Percentiles rank a stretch among this genome's conserved stretches.
Conservation (phyloP, 2,797 vertebrate species). For the Darevskia mixta region DNA sequence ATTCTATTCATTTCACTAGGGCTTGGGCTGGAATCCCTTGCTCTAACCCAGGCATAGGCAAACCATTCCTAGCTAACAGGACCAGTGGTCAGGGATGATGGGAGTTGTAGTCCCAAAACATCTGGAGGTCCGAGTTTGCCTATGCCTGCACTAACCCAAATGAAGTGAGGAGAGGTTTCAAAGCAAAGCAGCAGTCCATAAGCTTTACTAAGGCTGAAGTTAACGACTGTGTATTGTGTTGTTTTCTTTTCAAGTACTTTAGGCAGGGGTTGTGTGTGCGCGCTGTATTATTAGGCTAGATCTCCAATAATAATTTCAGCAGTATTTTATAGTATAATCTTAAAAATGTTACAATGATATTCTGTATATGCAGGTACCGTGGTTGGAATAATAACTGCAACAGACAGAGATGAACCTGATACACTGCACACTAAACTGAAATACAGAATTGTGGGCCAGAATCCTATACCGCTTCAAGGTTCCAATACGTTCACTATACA, state of each 20-base stretch:
- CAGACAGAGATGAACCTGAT: constrained; percentile 81
- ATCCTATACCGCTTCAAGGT: constrained; percentile 32
- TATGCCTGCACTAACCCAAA: background rate
- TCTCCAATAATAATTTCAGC: background rate
- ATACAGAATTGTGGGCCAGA: constrained; percentile 80
- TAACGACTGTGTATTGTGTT: background rate
- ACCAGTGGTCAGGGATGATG: too few species aligned
- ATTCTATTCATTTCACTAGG: background rate
- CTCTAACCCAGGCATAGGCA: background rate
- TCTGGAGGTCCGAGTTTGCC: too few species aligned
- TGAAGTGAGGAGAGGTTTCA: background rate
- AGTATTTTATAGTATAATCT: background rate
- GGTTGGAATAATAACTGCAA: constrained; percentile 83
- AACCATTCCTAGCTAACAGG: too few species aligned
- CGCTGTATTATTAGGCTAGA: background rate
- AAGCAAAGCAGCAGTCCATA: background rate
- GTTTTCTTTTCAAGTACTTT: background rate
- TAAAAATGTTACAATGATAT: constrained; percentile 29
- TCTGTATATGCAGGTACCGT: constrained; percentile 74
- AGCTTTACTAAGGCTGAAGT: background rate
- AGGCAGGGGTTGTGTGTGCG: background rate
- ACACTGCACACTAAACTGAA: constrained; percentile 80
- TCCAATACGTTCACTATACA: constrained; percentile 77
- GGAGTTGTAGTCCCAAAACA: too few species aligned
- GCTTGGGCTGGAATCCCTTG: background rate